These are phyloP conservation scores for Anomalospiza imberbis DNA, from an alignment of 2,797 vertebrate genomes.

Conservation along the genomic window DNA sequence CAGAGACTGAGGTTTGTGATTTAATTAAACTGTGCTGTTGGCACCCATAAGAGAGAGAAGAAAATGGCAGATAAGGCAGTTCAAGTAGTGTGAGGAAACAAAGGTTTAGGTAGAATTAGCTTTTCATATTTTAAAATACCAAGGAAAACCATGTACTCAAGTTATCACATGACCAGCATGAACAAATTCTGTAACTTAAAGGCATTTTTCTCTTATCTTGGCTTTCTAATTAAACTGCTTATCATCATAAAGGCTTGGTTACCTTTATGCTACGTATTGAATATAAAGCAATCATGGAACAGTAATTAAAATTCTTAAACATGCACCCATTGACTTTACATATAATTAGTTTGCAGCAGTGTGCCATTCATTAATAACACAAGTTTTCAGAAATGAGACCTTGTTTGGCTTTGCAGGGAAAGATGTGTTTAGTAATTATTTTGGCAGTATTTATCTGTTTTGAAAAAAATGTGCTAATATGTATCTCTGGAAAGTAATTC, in stretches of 20 bases:
- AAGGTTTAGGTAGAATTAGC: constrained; percentile 51
- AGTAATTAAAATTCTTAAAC: constrained; percentile 79
- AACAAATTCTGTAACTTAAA: constrained; percentile 67
- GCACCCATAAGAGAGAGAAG: constrained; percentile 10
- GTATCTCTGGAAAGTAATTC: constrained; percentile 36
- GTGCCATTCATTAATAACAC: constrained; percentile 61
- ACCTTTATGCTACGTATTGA: constrained; percentile 72
- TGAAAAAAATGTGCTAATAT: constrained; percentile 50
- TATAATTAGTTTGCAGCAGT: constrained; percentile 69
- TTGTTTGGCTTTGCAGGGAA: constrained; percentile 22
- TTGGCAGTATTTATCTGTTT: constrained; percentile 56
- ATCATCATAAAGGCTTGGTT: constrained; percentile 72
- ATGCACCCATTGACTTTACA: constrained; percentile 64
- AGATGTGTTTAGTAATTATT: constrained; percentile 67
- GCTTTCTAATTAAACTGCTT: constrained; percentile 78
- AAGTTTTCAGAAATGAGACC: constrained; percentile 31
- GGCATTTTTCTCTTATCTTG: constrained; percentile 73
- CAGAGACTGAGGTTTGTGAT: constrained; percentile 31
- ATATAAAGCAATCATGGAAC: constrained; percentile 73
- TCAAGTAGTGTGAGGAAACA: constrained; percentile 29
- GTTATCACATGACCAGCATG: constrained; percentile 45
- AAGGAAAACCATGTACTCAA: constrained; percentile 27
- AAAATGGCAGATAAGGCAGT: constrained; percentile 41
- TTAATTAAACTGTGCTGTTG: constrained; percentile 58
- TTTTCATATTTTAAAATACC: constrained; percentile 60